These are phyloP conservation scores for Nomada fucata DNA, from an alignment of 2,888 invertebrate genomes.

Conservation along the genomic window DNA sequence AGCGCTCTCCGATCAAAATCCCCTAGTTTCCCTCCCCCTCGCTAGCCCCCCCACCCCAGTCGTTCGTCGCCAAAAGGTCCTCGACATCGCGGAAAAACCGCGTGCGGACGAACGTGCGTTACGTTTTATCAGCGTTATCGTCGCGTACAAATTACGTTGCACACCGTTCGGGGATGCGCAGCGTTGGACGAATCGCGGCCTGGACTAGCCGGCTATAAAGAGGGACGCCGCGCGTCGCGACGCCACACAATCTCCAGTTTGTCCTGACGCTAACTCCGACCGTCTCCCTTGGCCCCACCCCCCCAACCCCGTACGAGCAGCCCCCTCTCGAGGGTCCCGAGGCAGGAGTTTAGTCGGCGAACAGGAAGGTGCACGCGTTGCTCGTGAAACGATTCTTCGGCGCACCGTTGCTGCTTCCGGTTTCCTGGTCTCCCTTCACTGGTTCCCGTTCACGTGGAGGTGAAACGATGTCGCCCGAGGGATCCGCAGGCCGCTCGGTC, in stretches of 20 bases:
- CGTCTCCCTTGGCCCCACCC: slow-evolving; percentile 13
- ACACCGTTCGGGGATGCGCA: slow-evolving; percentile 72
- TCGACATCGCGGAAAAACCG: slow-evolving; percentile 1
- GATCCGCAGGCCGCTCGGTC: background rate
- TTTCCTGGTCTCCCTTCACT: background rate
- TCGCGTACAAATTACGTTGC: slow-evolving; percentile 29
- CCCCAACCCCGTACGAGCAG: too few species aligned
- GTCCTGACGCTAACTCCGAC: slow-evolving; percentile 56
- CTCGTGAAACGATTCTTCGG: background rate
- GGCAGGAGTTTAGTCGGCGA: background rate
- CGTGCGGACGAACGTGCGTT: background rate
- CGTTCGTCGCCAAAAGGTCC: background rate
- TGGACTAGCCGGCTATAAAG: slow-evolving; percentile 72
- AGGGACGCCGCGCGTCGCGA: slow-evolving; percentile 76
- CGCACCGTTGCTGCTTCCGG: background rate
- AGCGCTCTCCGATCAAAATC: too few species aligned
- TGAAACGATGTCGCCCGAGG: slow-evolving; percentile 28
- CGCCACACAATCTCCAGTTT: slow-evolving; percentile 73
- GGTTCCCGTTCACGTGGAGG: background rate
- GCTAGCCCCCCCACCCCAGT: background rate
- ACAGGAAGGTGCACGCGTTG: background rate
- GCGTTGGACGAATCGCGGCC: slow-evolving; percentile 66
- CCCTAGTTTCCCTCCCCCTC: too few species aligned
- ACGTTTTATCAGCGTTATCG: slow-evolving; percentile 57
- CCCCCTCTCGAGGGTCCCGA: too few species aligned